Evolutionary conservation across 2,888 invertebrate species (phyloP).

Genomic region (Ophraella communa): DNA sequence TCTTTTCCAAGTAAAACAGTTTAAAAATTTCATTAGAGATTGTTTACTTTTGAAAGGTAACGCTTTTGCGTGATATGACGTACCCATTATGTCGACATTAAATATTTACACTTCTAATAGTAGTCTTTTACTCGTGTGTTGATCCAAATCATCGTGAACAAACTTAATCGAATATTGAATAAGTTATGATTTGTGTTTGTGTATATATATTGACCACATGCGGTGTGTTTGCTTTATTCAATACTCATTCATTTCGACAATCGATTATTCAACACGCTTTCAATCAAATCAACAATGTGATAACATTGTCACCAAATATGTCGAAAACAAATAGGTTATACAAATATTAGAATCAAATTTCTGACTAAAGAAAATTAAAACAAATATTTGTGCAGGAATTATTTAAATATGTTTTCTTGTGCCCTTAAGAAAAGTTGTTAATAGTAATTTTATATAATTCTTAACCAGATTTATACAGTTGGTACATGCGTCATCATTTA

Average conservation of each 20-base stretch:
- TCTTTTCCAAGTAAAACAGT: conserved; percentile 31
- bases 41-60: conserved; percentile 48
- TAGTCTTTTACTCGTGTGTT: conserved; percentile 56
- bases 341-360: too few species aligned
- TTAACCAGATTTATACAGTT: too few species aligned
- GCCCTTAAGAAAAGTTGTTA: too few species aligned
- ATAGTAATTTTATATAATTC: too few species aligned
- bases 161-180: conserved; percentile 55
- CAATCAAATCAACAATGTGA: conserved; percentile 34
- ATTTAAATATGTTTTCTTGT: too few species aligned
- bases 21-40: conserved; percentile 35
- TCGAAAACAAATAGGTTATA: neutral
- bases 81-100: conserved; percentile 42
- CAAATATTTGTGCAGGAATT: too few species aligned
- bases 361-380: too few species aligned
- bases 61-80: conserved; percentile 56
- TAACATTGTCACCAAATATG: conserved; percentile 6
- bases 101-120: conserved; percentile 56
- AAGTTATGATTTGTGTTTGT: conserved; percentile 52
- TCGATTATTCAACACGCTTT: conserved; percentile 31
- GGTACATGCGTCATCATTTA: too few species aligned
- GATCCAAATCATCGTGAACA: conserved; percentile 55
- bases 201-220: conserved; percentile 42
- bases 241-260: conserved; percentile 23
- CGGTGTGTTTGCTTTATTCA: conserved; percentile 31